Evolutionary conservation across 2,888 invertebrate species (phyloP).

Genomic region (Lysandra coridon): DNA sequence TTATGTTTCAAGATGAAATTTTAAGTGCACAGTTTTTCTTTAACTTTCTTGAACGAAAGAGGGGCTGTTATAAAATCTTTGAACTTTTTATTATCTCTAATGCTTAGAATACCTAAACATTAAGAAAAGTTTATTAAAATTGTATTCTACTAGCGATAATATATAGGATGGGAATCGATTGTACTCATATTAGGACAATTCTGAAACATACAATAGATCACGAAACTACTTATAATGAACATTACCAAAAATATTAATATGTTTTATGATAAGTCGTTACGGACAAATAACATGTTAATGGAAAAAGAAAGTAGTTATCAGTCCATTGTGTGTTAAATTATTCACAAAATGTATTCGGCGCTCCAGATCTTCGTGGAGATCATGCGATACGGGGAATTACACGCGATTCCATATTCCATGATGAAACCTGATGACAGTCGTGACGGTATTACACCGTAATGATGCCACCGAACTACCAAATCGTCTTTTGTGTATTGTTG

Average conservation of each 20-base stretch:
- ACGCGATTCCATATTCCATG: conserved; percentile 66
- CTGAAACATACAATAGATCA: no score
- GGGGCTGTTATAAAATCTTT: no score
- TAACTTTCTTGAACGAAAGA: no score
- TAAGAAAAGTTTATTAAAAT: background rate
- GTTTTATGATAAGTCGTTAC: conserved; percentile 3
- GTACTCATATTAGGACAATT: no score
- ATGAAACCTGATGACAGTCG: conserved; percentile 71
- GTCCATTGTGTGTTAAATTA: conserved; percentile 74
- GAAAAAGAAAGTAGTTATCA: conserved; percentile 67
- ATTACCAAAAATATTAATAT: background rate
- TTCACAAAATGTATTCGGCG: conserved; percentile 73
- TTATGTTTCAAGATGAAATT: background rate
- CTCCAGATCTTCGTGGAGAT: conserved; percentile 69
- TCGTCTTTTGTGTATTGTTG: conserved; percentile 30
- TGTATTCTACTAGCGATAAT: background rate
- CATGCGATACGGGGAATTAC: conserved; percentile 71
- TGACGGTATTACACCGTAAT: conserved; percentile 58
- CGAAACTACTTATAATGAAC: background rate
- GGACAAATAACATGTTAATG: conserved; percentile 36
- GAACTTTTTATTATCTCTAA: no score
- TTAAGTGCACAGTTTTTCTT: no score
- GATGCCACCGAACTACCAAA: conserved; percentile 39
- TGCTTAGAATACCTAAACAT: background rate
- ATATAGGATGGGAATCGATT: no score